These are phyloP conservation scores for Platycheirus rosarum DNA, from an alignment of 2,888 invertebrate species.

Conservation along the genomic window DNA sequence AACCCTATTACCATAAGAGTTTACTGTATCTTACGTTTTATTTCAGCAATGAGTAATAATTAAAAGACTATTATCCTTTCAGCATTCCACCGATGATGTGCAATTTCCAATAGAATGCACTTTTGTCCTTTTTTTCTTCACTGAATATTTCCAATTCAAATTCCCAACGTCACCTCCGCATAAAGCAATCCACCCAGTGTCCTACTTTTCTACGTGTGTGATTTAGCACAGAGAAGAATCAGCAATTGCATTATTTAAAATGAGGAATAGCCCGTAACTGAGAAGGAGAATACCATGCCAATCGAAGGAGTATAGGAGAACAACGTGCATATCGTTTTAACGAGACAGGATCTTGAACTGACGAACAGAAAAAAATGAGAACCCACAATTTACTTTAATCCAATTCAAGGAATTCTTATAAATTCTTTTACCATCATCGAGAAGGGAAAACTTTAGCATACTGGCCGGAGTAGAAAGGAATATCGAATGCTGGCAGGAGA, in stretches of 20 bases:
- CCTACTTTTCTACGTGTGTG: conserved; percentile 46
- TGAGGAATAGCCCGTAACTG: conserved; percentile 35
- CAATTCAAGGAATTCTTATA: conserved; percentile 64
- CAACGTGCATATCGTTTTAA: conserved; percentile 57
- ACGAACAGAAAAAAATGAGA: no score
- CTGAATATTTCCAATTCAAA: conserved; percentile 50
- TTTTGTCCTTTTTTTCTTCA: background rate
- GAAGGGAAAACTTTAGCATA: conserved; percentile 61
- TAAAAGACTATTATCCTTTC: conserved; percentile 44
- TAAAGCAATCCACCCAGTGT: conserved; percentile 50
- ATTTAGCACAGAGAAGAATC: background rate
- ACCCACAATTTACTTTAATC: conserved; percentile 71
- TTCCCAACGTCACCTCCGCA: conserved; percentile 34
- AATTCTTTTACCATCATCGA: conserved; percentile 48
- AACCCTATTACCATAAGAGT: conserved; percentile 12
- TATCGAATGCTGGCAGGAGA: conserved; percentile 42
- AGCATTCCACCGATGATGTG: conserved; percentile 32
- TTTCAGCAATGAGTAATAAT: conserved; percentile 43
- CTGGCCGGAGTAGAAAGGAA: background rate
- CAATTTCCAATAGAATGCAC: conserved; percentile 55
- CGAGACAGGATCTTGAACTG: conserved; percentile 52
- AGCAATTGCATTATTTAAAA: conserved; percentile 64
- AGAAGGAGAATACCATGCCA: conserved; percentile 48
- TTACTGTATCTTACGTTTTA: conserved; percentile 11
- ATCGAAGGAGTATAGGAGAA: conserved; percentile 34